Evolutionary conservation across 2,888 invertebrate genomes (phyloP), one percentile per base, ranked within the genome.

Genomic region (Megastigmus dorsalis): DNA sequence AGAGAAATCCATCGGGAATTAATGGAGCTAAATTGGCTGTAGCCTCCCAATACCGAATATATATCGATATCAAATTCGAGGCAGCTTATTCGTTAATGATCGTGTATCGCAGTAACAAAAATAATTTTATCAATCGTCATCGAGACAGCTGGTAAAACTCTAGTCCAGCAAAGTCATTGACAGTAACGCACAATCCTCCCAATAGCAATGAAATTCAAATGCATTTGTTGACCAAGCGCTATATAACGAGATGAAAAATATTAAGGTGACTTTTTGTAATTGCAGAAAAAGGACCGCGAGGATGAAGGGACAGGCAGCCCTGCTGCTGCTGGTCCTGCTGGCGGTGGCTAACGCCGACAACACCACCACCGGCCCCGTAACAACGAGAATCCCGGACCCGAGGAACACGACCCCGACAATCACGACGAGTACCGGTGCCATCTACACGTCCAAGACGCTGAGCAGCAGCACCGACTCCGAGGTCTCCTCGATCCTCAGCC

Each of bases 221-320:
- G n/a, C n/a, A n/a, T n/a, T n/a, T n/a, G n/a, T n/a, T n/a, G n/a
- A n/a, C n/a, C n/a, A n/a, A n/a, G n/a, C n/a, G n/a, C n/a, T n/a
- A n/a, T n/a, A n/a, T n/a, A n/a, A n/a, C n/a, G n/a, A n/a, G n/a
- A n/a, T n/a, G n/a, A n/a, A n/a, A n/a, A n/a, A n/a, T n/a, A n/a
- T n/a, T n/a, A n/a, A n/a, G n/a, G n/a, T n/a, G n/a, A n/a, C 13
- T 62, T 57, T 76, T 77, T 20, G 57, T 15, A n/a, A 20, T 81
- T 79, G 30, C 75, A 80, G 84, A 76, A 45, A n/a, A 68, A 71
- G 74, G 78, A 78, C 52, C 77, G 66, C 41, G 63, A 84, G 77
- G 63, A 85, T 85, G 85, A 82, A 80, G 81, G 77, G 76, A 68
- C 75, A 78, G 74, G 83, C 83, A 81, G 85, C 82, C 72, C 70